Base-by-base conservation (phyloP, 2,888 invertebrate species). In the Orthosia cruda region DNA sequence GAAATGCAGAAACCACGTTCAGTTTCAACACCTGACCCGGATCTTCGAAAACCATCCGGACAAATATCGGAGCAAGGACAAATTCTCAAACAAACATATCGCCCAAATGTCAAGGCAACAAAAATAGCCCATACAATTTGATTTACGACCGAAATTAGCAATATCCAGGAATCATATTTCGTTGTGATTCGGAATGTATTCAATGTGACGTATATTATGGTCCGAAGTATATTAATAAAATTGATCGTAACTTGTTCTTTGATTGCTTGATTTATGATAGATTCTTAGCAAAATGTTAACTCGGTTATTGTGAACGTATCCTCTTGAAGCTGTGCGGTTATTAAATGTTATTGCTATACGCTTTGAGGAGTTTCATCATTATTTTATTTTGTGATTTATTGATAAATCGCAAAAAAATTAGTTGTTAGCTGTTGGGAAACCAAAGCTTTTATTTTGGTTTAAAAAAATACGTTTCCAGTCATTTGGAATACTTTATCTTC, bases 41-140 rank as follows among this genome's bases (percentile, higher is more conserved):
- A 92, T 91, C 89, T 88, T 80, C 67, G 72, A 23, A 70, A 83
- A 74, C 80, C 61, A 81, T 85, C 86, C 84, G 83, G 85, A 79
- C 83, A 83, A 87, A 90, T 91, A 90, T 83, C 89, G 85, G 91
- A 90, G 91, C 92, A 88, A 92, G 92, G 91, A 80, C 89, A 65
- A 75, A 69, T 73, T 81, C 80, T 79, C 70, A 76, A 85, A 49
- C 40, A 50, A 59, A 82, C 54, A 73, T 75, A 73, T 74, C 73
- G 67, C 63, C 4, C 3, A 87, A 87, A 87, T 86, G 87, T 80
- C 88, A 88, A 83, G 88, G 87, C 58, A 18, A 52, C 52, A 32
- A 65, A 76, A 74, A 74, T 71, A 61, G 65, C 45, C 49, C 73
- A 83, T 61, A 59, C 50, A 58, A 59, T 50, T 77, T 83, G 81